These are phyloP conservation scores for Kryptolebias marmoratus DNA, from an alignment of 2,113 vertebrate genomes.

Conservation along the genomic window DNA sequence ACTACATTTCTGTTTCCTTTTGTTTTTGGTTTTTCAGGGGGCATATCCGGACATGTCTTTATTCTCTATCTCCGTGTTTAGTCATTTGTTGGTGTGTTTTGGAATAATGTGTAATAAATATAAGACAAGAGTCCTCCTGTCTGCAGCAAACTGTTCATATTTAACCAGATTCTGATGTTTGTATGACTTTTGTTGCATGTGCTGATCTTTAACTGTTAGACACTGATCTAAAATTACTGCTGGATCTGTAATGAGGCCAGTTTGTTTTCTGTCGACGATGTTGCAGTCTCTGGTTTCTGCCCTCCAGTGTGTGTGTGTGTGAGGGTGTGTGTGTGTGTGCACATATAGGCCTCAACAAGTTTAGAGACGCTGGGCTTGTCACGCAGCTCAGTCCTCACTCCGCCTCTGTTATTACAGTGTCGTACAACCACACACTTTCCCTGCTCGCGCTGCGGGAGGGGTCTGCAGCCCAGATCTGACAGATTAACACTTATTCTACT, in stretches of 20 bases:
- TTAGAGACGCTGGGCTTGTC: conserved; percentile 84
- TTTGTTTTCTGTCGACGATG: conserved; percentile 82
- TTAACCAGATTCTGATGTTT: too few species aligned
- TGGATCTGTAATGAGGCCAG: conserved; percentile 74
- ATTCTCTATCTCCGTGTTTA: too few species aligned
- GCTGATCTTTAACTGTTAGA: conserved; percentile 21
- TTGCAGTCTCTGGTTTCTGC: conserved; percentile 79
- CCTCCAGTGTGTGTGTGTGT: conserved; percentile 71
- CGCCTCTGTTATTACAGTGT: conserved; percentile 76
- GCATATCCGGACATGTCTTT: too few species aligned
- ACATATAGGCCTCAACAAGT: conserved; percentile 79
- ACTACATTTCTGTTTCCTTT: too few species aligned
- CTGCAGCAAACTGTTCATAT: too few species aligned
- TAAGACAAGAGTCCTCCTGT: too few species aligned
- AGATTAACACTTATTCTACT: conserved; percentile 59
- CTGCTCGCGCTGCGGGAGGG: conserved; percentile 66
- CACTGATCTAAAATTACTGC: conserved; percentile 78
- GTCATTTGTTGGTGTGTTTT: too few species aligned
- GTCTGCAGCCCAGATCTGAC: conserved; percentile 51
- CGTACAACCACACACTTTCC: conserved; percentile 71
- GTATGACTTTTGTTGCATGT: too few species aligned
- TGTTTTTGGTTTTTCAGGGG: too few species aligned
- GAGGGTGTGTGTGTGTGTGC: conserved; percentile 43
- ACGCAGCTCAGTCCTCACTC: conserved; percentile 73
- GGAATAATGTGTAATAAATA: too few species aligned